Percentiles rank a stretch among this genome's conserved stretches.
Conservation (phyloP, 2,888 invertebrate genomes). For the Eristalis pertinax region DNA sequence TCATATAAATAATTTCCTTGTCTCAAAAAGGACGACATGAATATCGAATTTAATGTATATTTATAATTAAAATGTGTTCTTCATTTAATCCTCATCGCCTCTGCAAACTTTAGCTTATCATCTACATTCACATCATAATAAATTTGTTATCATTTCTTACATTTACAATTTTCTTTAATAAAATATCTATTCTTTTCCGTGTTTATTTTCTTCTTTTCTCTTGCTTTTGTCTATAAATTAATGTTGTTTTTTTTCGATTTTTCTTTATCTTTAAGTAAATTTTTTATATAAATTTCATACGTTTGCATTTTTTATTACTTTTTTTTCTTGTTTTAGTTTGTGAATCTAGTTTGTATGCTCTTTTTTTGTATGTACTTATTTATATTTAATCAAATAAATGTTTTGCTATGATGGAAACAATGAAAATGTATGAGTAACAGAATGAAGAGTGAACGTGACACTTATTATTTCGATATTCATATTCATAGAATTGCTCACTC, state of each 20-base stretch:
- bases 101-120: not conserved
- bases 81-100: not conserved
- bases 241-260: slow-evolving; percentile 4
- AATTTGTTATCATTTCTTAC: slow-evolving; percentile 58
- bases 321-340: slow-evolving; percentile 39
- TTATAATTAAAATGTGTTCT: slow-evolving; percentile 46
- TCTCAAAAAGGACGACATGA: slow-evolving; percentile 64
- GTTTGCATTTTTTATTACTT: slow-evolving; percentile 6
- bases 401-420: not conserved
- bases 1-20: slow-evolving; percentile 68
- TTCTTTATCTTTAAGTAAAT: slow-evolving; percentile 15
- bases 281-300: slow-evolving; percentile 39
- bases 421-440: not conserved
- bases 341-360: slow-evolving; percentile 50
- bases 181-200: slow-evolving; percentile 56
- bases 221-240: slow-evolving; percentile 39
- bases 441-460: not conserved
- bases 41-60: slow-evolving; percentile 58
- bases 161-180: slow-evolving; percentile 65
- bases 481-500: not conserved
- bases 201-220: slow-evolving; percentile 11
- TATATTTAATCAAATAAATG: slow-evolving; percentile 10
- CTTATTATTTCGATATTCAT: not conserved
- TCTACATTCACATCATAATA: slow-evolving; percentile 49
- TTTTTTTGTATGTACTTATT: not conserved